A percentile compares a stretch with the other conserved stretches of the same genome.
phyloP scores from a whole-genome alignment of 2,888 invertebrate species.

The Fragum fragum region DNA sequence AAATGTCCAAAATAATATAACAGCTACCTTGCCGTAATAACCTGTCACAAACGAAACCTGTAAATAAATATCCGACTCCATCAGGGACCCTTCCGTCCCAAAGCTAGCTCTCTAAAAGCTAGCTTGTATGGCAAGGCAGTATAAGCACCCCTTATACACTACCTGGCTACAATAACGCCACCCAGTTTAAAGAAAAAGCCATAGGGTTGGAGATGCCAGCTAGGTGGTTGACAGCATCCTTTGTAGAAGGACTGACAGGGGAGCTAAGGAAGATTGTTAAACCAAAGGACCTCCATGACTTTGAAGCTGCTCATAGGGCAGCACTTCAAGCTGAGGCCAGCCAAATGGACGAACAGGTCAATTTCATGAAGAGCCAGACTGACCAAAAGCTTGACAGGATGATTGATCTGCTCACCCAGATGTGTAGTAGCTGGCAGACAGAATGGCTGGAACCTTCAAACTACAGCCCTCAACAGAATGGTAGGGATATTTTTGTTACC shows the following conservation, averaged over 20 bases:
- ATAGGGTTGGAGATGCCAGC: constrained; percentile 20
- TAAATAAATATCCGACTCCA: too few species aligned
- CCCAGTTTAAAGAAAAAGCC: not conserved
- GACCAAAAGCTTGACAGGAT: not conserved
- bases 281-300: constrained; percentile 3
- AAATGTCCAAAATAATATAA: too few species aligned
- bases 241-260: constrained; percentile 21
- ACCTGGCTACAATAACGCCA: too few species aligned
- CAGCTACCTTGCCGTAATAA: too few species aligned
- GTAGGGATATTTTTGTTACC: constrained; percentile 17
- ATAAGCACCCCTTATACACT: too few species aligned
- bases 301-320: constrained; percentile 30
- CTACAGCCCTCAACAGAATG: constrained; percentile 6
- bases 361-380: not conserved
- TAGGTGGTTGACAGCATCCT: constrained; percentile 13
- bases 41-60: too few species aligned
- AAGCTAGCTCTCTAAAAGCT: too few species aligned
- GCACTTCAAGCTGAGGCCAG: constrained; percentile 35
- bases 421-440: not conserved
- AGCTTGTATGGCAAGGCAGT: too few species aligned
- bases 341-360: not conserved
- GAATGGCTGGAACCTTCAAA: too few species aligned
- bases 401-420: not conserved
- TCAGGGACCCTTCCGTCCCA: too few species aligned
- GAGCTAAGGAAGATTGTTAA: constrained; percentile 14